These are phyloP conservation scores for Microctonus brassicae DNA, from an alignment of 2,888 invertebrate genomes.

Conservation along the genomic window DNA sequence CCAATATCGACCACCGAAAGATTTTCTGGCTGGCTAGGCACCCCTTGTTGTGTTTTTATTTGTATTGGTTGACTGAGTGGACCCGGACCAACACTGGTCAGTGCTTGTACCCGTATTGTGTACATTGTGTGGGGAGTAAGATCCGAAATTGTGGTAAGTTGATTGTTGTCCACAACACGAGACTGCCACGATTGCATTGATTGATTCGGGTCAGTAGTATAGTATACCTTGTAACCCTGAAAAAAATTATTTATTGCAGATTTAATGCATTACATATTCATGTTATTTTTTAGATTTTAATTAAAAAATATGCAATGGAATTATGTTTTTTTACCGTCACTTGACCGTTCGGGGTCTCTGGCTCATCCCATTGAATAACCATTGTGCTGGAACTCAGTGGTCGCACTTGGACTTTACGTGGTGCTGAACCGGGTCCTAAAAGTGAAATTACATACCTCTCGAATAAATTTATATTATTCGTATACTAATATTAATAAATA, in stretches of 20 bases:
- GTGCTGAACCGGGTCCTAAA: slow-evolving; percentile 95
- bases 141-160: slow-evolving; percentile 92
- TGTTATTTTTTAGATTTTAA: slow-evolving; percentile 9
- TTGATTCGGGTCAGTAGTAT: slow-evolving; percentile 89
- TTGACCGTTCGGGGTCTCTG: slow-evolving; percentile 97
- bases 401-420: slow-evolving; percentile 92
- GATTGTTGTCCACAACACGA: slow-evolving; percentile 93
- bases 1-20: slow-evolving; percentile 88
- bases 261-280: not conserved
- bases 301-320: not conserved
- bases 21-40: slow-evolving; percentile 95
- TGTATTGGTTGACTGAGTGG: slow-evolving; percentile 97
- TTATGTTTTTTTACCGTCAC: slow-evolving; percentile 81
- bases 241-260: slow-evolving; percentile 24
- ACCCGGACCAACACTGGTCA: slow-evolving; percentile 94
- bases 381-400: slow-evolving; percentile 96
- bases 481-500: not conserved
- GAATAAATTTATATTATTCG: not conserved
- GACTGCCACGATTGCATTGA: slow-evolving; percentile 92
- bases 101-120: slow-evolving; percentile 93
- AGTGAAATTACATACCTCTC: slow-evolving; percentile 31
- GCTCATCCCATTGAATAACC: slow-evolving; percentile 98
- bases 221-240: slow-evolving; percentile 97
- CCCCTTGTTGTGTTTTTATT: slow-evolving; percentile 98
- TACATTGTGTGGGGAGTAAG: slow-evolving; percentile 93